phyloP scores from a whole-genome alignment of 2,113 vertebrate genomes.

The Speoplatyrhinus poulsoni region DNA sequence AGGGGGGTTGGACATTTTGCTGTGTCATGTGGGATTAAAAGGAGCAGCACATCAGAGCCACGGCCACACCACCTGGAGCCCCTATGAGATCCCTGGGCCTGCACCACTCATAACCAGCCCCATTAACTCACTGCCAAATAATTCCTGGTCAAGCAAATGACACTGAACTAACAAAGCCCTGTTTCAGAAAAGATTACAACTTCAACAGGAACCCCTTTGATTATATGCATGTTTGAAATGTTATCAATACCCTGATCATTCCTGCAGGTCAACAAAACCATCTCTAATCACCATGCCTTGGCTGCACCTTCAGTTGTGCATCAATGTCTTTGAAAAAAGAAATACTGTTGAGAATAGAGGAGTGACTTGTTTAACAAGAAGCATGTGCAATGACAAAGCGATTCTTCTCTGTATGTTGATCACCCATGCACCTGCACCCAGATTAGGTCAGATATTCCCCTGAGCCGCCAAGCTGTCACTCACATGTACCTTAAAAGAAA shows the following conservation, averaged over 20 bases:
- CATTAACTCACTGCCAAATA: conserved; percentile 69
- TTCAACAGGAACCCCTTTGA: conserved; percentile 79
- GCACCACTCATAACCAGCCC: conserved; percentile 63
- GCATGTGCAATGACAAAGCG: conserved; percentile 77
- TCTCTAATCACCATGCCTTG: conserved; percentile 74
- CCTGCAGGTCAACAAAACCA: conserved; percentile 72
- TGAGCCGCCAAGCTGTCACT: conserved; percentile 73
- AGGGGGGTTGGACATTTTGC: conserved; percentile 64
- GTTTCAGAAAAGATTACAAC: conserved; percentile 79
- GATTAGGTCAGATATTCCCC: conserved; percentile 75
- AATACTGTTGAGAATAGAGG: conserved; percentile 55
- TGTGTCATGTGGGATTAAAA: conserved; percentile 77
- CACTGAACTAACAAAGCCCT: conserved; percentile 70
- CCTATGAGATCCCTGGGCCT: conserved; percentile 52
- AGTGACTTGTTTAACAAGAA: conserved; percentile 72
- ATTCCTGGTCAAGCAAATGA: conserved; percentile 76
- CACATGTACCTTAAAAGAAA: conserved; percentile 45
- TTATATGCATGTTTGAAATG: conserved; percentile 79
- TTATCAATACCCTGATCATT: conserved; percentile 78
- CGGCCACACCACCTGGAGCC: conserved; percentile 65
- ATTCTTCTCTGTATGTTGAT: conserved; percentile 60
- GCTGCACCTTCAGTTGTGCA: conserved; percentile 63
- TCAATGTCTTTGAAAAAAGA: conserved; percentile 47
- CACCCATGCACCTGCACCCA: conserved; percentile 70
- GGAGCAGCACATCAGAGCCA: conserved; percentile 64